A percentile compares a stretch with the other conserved stretches of the same genome.
phyloP scores from a whole-genome alignment of 2,797 vertebrate genomes.

The Smutsia gigantea region DNA sequence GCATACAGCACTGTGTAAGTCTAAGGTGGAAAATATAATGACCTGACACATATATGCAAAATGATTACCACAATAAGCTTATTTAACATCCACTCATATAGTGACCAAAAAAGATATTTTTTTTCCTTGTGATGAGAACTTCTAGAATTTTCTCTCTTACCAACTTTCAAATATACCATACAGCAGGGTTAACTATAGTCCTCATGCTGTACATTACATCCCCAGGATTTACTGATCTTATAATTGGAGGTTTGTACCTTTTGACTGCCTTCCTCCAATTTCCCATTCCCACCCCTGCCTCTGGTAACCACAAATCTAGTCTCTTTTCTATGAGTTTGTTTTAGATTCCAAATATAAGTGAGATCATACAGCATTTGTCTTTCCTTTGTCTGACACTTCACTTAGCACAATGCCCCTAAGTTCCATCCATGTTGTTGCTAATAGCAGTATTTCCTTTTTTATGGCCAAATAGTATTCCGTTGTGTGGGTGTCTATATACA shows the following conservation, averaged over 20 bases:
- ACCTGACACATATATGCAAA: neutral
- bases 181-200: neutral
- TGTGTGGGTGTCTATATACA: neutral
- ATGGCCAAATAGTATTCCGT: neutral
- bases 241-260: neutral
- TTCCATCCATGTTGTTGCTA: neutral
- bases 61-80: neutral
- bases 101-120: neutral
- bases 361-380: neutral
- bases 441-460: neutral
- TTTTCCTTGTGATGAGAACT: neutral
- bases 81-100: neutral
- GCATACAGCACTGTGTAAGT: neutral
- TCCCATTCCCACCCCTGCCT: neutral
- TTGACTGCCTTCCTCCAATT: neutral
- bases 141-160: neutral
- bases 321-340: neutral
- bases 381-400: neutral
- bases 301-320: neutral
- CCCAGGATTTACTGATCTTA: neutral
- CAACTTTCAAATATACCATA: neutral
- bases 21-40: neutral
- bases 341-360: neutral
- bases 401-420: neutral
- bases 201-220: neutral